Evolutionary conservation across 2,888 invertebrate genomes (phyloP), one percentile per base, ranked within the genome.

Genomic region (Choristoneura rosaceana): DNA sequence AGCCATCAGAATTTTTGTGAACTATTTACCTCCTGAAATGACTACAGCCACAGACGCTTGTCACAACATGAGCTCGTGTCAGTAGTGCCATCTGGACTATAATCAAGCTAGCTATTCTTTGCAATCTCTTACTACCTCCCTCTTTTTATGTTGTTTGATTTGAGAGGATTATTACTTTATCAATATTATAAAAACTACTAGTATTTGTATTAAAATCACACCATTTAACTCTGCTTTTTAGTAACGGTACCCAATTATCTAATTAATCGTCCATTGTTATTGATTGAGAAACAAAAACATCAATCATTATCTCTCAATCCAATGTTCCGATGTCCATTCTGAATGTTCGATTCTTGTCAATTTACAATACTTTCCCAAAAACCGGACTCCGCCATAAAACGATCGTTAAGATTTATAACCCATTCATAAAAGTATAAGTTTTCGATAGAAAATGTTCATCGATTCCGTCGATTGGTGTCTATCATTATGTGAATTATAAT

Each of bases 351-450:
- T 67, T 60, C 65, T 60, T 68, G 55, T 43, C 59, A 62, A 68
- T 73, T 63, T 52, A 73, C 68, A 60, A 69, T 64, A 64, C 60
- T 52, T 69, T 73, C 64, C 59, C 41, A 52, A 59, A 71, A 73
- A 69, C 69, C 73, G 68, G 73, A 58, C 64, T 68, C 25, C 25
- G 61, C 63, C 62, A 63, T 71, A 68, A 71, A 71, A 68, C 68
- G 58, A 74, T 74, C 73, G 76, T 77, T 76, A 73, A 64, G n/a
- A 47, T 69, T 67, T 75, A 71, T 71, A 71, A 45, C 38, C 73
- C 66, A 58, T 65, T 58, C 75, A 73, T 69, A 74, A 71, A 59
- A 71, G 58, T 62, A 74, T 63, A 73, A 55, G 55, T 59, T 63
- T 71, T 76, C 64, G 68, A 71, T 74, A 74, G 73, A 62, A 74